Evolutionary conservation across 2,888 invertebrate species (phyloP).

Genomic region (Heliconius erato): DNA sequence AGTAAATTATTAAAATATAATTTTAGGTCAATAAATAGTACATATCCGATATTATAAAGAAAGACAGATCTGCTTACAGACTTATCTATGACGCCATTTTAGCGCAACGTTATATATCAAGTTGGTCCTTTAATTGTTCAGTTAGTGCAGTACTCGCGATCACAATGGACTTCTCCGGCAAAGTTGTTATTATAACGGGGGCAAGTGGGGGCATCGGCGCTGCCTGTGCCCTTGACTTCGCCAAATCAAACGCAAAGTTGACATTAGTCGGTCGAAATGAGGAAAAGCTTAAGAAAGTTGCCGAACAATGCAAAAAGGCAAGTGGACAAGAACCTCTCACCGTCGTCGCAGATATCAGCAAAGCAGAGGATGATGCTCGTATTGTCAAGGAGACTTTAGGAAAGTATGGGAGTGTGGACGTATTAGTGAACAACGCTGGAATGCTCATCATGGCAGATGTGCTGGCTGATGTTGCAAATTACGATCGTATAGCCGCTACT

Average conservation of each 20-base stretch:
- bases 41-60: not conserved
- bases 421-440: slow-evolving; percentile 75
- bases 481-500: slow-evolving; percentile 68
- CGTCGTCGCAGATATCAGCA: slow-evolving; percentile 70
- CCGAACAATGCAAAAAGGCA: slow-evolving; percentile 63
- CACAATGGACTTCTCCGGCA: slow-evolving; percentile 71
- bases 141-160: slow-evolving; percentile 56
- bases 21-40: not conserved
- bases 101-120: slow-evolving; percentile 37
- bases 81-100: slow-evolving; percentile 40
- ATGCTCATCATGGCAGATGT: slow-evolving; percentile 60
- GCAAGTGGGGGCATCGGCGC: slow-evolving; percentile 78
- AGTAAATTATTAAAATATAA: not conserved
- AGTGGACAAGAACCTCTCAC: slow-evolving; percentile 63
- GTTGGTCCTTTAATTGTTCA: slow-evolving; percentile 46
- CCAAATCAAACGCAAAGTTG: slow-evolving; percentile 66
- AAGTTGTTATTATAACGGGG: slow-evolving; percentile 76
- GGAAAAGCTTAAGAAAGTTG: slow-evolving; percentile 65
- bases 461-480: slow-evolving; percentile 61
- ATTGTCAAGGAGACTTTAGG: slow-evolving; percentile 66
- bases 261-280: slow-evolving; percentile 69
- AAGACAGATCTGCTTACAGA: slow-evolving; percentile 26
- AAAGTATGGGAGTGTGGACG: slow-evolving; percentile 65
- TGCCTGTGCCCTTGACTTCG: slow-evolving; percentile 68
- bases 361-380: slow-evolving; percentile 63